Evolutionary conservation across 2,113 vertebrate species (phyloP).

Genomic region (Illadopsis cleaveri): DNA sequence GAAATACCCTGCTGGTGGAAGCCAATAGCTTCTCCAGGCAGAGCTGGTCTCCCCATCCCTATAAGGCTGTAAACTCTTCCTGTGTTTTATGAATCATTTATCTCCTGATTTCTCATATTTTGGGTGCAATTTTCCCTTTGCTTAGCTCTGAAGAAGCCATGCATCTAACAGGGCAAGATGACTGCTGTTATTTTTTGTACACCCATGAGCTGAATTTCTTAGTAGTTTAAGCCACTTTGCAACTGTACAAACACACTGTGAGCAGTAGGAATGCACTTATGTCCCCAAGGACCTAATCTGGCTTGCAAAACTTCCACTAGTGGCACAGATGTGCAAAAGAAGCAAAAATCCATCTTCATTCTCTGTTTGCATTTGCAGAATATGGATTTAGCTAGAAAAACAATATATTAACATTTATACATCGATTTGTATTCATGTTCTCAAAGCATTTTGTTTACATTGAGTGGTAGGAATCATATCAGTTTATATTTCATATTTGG

Average conservation of each 20-base stretch:
- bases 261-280: background rate
- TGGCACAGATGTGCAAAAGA: slow-evolving; percentile 12
- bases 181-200: background rate
- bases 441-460: background rate
- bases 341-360: background rate
- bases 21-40: background rate
- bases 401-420: background rate
- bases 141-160: background rate
- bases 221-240: slow-evolving; percentile 17
- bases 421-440: background rate
- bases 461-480: background rate
- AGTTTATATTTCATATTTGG: background rate
- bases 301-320: slow-evolving; percentile 24
- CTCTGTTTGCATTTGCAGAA: background rate
- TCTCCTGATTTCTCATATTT: background rate
- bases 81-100: background rate
- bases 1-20: background rate
- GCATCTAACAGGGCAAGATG: background rate
- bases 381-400: background rate
- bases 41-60: background rate
- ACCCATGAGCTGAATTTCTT: slow-evolving; percentile 1
- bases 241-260: slow-evolving; percentile 23
- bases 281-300: slow-evolving; percentile 41
- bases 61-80: background rate
- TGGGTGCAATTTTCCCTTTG: background rate